Conservation (phyloP, 2,888 invertebrate genomes). For the Dromius quadrimaculatus region DNA sequence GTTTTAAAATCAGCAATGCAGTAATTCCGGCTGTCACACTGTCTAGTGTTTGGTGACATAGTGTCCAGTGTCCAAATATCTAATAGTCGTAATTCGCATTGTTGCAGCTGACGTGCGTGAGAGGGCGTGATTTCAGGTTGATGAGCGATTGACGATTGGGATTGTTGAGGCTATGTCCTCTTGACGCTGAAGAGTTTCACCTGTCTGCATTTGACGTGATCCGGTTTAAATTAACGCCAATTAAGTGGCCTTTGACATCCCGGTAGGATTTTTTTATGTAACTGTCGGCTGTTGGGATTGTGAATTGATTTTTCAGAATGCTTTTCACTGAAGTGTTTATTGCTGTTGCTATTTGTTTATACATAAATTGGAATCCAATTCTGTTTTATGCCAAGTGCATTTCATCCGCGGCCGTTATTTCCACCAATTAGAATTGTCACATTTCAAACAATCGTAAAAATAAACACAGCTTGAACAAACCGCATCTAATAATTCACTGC, state of each 20-base stretch:
- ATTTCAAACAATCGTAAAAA: no score
- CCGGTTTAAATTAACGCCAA: slow-evolving; percentile 50
- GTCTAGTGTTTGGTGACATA: slow-evolving; percentile 11
- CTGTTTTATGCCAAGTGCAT: slow-evolving; percentile 6
- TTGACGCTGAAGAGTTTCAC: slow-evolving; percentile 17
- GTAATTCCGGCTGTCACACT: background rate
- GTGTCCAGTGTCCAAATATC: slow-evolving; percentile 23
- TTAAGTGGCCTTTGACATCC: slow-evolving; percentile 32
- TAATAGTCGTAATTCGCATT: slow-evolving; percentile 37
- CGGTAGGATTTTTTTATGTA: slow-evolving; percentile 25
- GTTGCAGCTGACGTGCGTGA: slow-evolving; percentile 38
- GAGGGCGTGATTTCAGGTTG: slow-evolving; percentile 29
- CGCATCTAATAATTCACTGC: no score
- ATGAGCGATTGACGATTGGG: slow-evolving; percentile 36
- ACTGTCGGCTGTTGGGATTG: slow-evolving; percentile 40
- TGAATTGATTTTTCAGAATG: slow-evolving; percentile 32
- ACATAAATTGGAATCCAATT: slow-evolving; percentile 30
- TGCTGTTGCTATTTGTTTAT: slow-evolving; percentile 31
- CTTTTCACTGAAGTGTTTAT: slow-evolving; percentile 20
- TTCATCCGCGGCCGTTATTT: background rate
- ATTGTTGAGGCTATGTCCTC: slow-evolving; percentile 44
- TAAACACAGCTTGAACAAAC: no score
- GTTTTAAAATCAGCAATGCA: slow-evolving; percentile 12
- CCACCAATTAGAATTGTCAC: background rate
- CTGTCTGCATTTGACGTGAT: slow-evolving; percentile 47